Evolutionary conservation across 2,888 invertebrate genomes (phyloP).

Genomic region (Eristalis pertinax): DNA sequence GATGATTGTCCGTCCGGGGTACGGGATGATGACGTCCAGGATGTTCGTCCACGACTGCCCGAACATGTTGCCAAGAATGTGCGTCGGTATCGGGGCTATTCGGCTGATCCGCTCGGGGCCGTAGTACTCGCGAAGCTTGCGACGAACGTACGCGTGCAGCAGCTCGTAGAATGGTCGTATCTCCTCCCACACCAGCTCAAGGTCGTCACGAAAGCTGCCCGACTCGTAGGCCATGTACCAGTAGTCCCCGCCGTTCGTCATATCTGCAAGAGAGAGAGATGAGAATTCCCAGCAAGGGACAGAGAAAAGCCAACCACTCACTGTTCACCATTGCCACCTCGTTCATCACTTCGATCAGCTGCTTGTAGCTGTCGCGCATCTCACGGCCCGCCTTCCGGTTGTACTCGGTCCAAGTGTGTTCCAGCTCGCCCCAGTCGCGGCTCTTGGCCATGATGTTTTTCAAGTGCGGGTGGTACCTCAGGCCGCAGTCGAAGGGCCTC

Average conservation of each 20-base stretch:
- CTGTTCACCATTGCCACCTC: slow-evolving; percentile 91
- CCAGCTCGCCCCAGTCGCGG: slow-evolving; percentile 93
- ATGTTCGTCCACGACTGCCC: slow-evolving; percentile 93
- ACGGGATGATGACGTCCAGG: slow-evolving; percentile 90
- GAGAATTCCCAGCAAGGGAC: neutral
- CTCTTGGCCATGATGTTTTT: slow-evolving; percentile 89
- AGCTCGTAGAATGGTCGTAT: slow-evolving; percentile 93
- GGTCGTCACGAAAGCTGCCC: slow-evolving; percentile 87
- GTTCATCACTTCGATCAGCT: slow-evolving; percentile 89
- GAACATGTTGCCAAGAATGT: slow-evolving; percentile 95
- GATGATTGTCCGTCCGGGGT: slow-evolving; percentile 90
- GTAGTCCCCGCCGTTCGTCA: slow-evolving; percentile 92
- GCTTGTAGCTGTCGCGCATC: slow-evolving; percentile 90
- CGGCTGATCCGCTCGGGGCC: slow-evolving; percentile 91
- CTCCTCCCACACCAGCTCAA: slow-evolving; percentile 92
- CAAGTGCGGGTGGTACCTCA: slow-evolving; percentile 90
- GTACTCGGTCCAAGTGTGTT: slow-evolving; percentile 95
- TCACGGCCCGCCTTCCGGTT: slow-evolving; percentile 91
- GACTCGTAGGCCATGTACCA: slow-evolving; percentile 95
- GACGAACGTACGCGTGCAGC: slow-evolving; percentile 93
- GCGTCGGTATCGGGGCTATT: slow-evolving; percentile 92
- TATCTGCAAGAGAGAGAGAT: slow-evolving; percentile 84
- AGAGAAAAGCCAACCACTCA: slow-evolving; percentile 81
- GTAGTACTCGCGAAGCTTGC: slow-evolving; percentile 90
- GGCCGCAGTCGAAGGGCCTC: slow-evolving; percentile 91